Evolutionary conservation across 2,888 invertebrate species (phyloP).

Genomic region (Macrosiphum euphorbiae): DNA sequence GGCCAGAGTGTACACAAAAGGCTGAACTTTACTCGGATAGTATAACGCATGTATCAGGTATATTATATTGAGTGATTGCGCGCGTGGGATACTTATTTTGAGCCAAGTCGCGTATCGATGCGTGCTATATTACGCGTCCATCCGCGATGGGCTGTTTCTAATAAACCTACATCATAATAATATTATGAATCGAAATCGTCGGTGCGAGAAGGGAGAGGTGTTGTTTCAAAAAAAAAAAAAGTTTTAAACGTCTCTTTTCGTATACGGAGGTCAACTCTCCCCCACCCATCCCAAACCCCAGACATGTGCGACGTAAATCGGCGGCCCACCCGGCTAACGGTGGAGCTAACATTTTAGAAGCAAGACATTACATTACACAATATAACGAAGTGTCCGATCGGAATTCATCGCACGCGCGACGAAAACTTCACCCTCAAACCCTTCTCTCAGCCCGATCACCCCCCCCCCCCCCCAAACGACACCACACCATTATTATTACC

Average conservation of each 20-base stretch:
- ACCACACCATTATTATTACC: constrained; percentile 39
- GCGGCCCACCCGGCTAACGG: background rate
- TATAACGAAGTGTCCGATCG: background rate
- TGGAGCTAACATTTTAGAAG: background rate
- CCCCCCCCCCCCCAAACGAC: background rate
- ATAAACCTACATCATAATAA: background rate
- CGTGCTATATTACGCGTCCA: background rate
- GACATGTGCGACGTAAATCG: background rate
- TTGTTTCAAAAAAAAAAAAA: background rate
- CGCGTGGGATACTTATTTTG: background rate
- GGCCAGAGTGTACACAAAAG: background rate
- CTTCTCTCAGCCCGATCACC: background rate
- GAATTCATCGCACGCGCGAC: constrained; percentile 42
- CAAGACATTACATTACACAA: constrained; percentile 17
- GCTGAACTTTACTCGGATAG: background rate
- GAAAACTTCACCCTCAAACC: constrained; percentile 19
- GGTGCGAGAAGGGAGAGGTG: background rate
- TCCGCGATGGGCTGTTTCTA: background rate
- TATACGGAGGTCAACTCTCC: background rate
- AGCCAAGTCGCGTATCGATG: background rate
- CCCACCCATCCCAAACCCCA: too few relatives aligned
- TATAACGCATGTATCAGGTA: background rate
- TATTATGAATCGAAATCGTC: background rate
- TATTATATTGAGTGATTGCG: background rate
- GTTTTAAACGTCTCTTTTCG: background rate